A percentile compares a stretch with the other conserved stretches of the same genome.
These are phyloP conservation scores for Chionis minor DNA, from an alignment of 2,113 vertebrate genomes.

Conservation along the genomic window DNA sequence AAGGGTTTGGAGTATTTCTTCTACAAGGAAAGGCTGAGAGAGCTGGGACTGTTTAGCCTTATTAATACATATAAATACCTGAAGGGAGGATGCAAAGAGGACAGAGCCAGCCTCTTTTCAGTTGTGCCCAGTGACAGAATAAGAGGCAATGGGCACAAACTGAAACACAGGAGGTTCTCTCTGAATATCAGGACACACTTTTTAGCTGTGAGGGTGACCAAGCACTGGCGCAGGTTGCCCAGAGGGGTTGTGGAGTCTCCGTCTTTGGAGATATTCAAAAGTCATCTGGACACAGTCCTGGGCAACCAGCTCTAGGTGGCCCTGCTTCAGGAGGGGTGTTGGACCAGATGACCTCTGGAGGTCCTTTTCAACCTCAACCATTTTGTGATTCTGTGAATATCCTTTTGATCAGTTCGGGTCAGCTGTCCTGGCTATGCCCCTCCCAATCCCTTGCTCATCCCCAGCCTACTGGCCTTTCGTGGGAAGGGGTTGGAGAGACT, in stretches of 20 bases:
- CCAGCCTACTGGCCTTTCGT: neutral
- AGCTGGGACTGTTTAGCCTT: neutral
- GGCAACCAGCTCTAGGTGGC: neutral
- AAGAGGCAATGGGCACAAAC: neutral
- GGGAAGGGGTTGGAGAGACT: neutral
- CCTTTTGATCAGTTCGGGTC: neutral
- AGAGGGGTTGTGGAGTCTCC: neutral
- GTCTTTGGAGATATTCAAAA: neutral
- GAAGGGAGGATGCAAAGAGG: neutral
- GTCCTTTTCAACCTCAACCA: constrained; percentile 1
- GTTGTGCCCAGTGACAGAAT: neutral
- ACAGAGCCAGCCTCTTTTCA: neutral
- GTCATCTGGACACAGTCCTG: neutral
- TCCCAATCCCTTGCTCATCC: neutral
- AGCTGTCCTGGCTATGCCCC: neutral
- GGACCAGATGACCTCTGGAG: neutral
- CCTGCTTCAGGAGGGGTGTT: neutral
- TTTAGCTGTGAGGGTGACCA: neutral
- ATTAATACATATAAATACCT: neutral
- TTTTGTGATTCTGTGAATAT: neutral
- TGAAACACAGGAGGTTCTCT: neutral
- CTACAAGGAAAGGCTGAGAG: neutral
- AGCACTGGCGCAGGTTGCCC: neutral
- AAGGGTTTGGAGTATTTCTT: neutral
- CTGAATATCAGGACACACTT: neutral